These are phyloP conservation scores for Ctenoplectra terminalis DNA, from an alignment of 1,140 invertebrate species.

Conservation along the genomic window DNA sequence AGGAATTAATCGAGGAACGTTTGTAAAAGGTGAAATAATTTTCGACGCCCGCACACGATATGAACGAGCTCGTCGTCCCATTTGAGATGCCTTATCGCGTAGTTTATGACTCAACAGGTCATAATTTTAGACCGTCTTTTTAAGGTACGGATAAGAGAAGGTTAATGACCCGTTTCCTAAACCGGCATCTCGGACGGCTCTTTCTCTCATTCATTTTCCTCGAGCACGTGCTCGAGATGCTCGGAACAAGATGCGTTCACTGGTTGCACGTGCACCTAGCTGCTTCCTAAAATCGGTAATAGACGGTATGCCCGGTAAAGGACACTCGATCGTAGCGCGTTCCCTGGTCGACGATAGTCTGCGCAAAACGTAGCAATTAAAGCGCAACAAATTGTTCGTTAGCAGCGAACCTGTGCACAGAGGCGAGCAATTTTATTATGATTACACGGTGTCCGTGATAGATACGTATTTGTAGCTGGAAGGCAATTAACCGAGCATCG, in stretches of 20 bases:
- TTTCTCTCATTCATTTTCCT: slow-evolving; percentile 16
- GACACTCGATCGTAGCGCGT: neutral
- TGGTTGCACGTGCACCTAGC: neutral
- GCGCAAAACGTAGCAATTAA: slow-evolving; percentile 60
- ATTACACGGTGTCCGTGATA: slow-evolving; percentile 63
- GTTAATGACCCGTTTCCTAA: slow-evolving; percentile 26
- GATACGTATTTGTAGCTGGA: slow-evolving; percentile 59
- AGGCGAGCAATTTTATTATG: slow-evolving; percentile 63
- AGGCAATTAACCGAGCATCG: slow-evolving; percentile 53
- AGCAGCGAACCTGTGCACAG: slow-evolving; percentile 22
- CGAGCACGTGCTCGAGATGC: slow-evolving; percentile 11
- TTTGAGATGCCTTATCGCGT: slow-evolving; percentile 49
- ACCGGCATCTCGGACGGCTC: neutral
- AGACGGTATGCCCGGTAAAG: neutral
- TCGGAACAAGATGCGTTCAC: neutral
- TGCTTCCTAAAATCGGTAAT: slow-evolving; percentile 11
- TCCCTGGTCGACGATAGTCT: slow-evolving; percentile 8
- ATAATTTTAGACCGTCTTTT: slow-evolving; percentile 27
- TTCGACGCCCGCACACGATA: neutral
- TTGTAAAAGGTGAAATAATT: neutral
- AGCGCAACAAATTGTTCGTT: slow-evolving; percentile 61
- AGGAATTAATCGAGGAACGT: neutral
- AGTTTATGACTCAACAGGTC: slow-evolving; percentile 39
- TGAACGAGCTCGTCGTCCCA: neutral
- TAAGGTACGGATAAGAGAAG: slow-evolving; percentile 46